These are phyloP conservation scores for Calycopis cecrops DNA, from an alignment of 1,140 invertebrate genomes.

Conservation along the genomic window DNA sequence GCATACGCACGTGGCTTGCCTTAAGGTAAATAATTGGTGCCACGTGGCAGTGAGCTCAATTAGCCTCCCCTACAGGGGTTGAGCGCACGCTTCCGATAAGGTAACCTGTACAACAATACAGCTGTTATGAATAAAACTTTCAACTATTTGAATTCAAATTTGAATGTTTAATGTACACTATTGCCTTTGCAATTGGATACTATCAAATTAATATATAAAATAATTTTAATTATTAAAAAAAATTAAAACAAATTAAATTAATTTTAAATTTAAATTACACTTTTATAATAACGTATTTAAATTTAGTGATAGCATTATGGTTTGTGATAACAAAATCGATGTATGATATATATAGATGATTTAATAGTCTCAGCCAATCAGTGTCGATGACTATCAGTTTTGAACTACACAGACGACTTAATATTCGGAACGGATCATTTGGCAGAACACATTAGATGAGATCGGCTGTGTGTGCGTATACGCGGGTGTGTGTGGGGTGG, in stretches of 20 bases:
- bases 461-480: conserved; percentile 30
- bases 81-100: conserved; percentile 46
- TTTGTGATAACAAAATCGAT: too few relatives aligned
- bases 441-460: conserved; percentile 63
- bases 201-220: too few relatives aligned
- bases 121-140: conserved; percentile 25
- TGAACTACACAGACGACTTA: conserved; percentile 49
- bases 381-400: conserved; percentile 47
- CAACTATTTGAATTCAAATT: too few relatives aligned
- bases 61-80: conserved; percentile 48
- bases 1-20: conserved; percentile 53
- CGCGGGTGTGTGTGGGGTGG: conserved; percentile 35
- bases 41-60: conserved; percentile 64
- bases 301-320: too few relatives aligned
- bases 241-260: too few relatives aligned
- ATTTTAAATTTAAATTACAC: too few relatives aligned
- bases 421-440: conserved; percentile 66
- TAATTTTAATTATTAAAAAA: too few relatives aligned
- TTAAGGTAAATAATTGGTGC: conserved; percentile 67
- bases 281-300: too few relatives aligned
- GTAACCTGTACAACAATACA: conserved; percentile 32
- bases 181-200: not conserved
- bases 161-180: too few relatives aligned
- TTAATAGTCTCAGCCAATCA: conserved; percentile 19
- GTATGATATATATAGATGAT: conserved; percentile 4